phyloP scores from a whole-genome alignment of 1,140 invertebrate genomes.

The Nasonia longicornis region DNA sequence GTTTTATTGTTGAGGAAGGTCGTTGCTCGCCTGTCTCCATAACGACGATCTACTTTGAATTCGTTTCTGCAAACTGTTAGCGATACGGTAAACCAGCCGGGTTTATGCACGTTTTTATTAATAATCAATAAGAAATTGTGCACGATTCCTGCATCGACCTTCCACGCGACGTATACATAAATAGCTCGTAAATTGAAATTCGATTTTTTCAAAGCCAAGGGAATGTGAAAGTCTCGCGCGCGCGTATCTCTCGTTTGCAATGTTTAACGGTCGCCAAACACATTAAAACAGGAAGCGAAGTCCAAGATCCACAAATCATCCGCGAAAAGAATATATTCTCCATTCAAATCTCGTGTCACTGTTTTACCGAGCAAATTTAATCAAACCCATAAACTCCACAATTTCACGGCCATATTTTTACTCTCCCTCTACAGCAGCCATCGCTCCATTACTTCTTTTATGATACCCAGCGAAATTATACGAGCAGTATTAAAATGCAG shows the following conservation, averaged over 20 bases:
- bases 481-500: slow-evolving; percentile 1
- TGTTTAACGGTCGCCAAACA: not conserved
- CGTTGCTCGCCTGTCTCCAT: not conserved
- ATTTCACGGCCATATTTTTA: not conserved
- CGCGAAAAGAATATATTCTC: not conserved
- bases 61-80: not conserved
- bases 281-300: not conserved
- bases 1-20: not conserved
- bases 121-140: too few species aligned
- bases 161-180: not conserved
- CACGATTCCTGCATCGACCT: too few species aligned
- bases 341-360: not conserved
- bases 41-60: not conserved
- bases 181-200: not conserved
- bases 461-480: not conserved
- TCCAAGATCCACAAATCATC: not conserved
- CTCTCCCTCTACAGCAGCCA: not conserved
- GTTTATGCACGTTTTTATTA: not conserved
- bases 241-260: not conserved
- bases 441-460: not conserved
- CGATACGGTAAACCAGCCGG: too few species aligned
- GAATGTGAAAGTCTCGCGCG: not conserved
- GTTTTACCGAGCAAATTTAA: not conserved
- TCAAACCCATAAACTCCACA: too few species aligned
- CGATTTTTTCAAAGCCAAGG: not conserved